phyloP scores from a whole-genome alignment of 2,113 vertebrate genomes.

The Porphyrio hochstetteri region DNA sequence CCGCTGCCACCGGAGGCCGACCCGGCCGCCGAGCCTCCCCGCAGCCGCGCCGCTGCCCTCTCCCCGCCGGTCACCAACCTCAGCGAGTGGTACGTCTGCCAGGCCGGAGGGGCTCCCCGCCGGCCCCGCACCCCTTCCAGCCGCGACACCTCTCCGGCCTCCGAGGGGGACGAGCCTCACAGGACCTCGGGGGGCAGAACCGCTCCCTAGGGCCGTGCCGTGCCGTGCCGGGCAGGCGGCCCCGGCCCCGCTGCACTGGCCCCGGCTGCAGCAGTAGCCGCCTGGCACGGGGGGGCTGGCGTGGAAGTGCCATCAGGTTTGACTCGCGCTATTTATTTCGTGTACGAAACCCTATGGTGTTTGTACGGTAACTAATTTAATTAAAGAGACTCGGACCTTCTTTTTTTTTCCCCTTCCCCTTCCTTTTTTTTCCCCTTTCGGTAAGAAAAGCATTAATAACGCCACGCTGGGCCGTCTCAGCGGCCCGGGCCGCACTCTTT shows the following conservation, averaged over 20 bases:
- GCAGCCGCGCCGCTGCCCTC: conserved; percentile 82
- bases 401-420: neutral
- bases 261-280: conserved; percentile 14
- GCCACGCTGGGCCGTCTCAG: conserved; percentile 13
- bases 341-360: conserved; percentile 81
- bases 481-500: neutral
- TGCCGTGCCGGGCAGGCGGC: neutral
- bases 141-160: conserved; percentile 86
- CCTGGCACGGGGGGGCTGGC: conserved; percentile 39
- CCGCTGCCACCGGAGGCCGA: conserved; percentile 83
- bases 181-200: conserved; percentile 87
- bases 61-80: conserved; percentile 96
- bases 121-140: conserved; percentile 90
- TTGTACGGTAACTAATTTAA: conserved; percentile 80
- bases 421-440: neutral
- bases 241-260: neutral
- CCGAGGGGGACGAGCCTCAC: conserved; percentile 89
- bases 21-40: conserved; percentile 77
- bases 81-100: conserved; percentile 98
- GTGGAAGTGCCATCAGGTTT: conserved; percentile 62
- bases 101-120: conserved; percentile 85
- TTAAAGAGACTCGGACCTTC: conserved; percentile 72
- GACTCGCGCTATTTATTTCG: conserved; percentile 78
- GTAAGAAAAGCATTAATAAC: neutral
- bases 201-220: conserved; percentile 80